phyloP scores from a whole-genome alignment of 2,888 invertebrate genomes.

The Caenorhabditis sulstoni region DNA sequence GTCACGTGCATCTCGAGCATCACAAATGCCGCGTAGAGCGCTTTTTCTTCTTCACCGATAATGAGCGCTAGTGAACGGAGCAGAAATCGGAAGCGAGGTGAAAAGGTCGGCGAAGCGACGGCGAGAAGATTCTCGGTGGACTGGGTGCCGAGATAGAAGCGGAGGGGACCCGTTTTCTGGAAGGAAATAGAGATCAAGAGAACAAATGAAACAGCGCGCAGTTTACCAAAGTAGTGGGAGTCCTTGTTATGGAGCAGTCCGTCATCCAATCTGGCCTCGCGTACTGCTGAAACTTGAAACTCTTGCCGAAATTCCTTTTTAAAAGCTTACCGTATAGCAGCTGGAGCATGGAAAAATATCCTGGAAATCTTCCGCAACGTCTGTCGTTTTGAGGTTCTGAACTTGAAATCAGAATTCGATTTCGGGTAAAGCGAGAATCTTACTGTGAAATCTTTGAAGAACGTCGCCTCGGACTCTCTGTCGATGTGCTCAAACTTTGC shows the following conservation, averaged over 20 bases:
- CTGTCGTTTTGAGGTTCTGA: constrained; percentile 28
- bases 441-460: constrained; percentile 43
- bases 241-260: constrained; percentile 13
- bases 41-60: constrained; percentile 45
- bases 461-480: constrained; percentile 24
- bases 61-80: constrained; percentile 22
- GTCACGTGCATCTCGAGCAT: constrained; percentile 52
- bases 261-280: constrained; percentile 38
- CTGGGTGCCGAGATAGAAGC: constrained; percentile 23
- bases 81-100: constrained; percentile 33
- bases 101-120: constrained; percentile 33
- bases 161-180: constrained; percentile 18
- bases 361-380: background rate
- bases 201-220: too few relatives aligned
- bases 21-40: constrained; percentile 46
- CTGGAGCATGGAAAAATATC: constrained; percentile 28
- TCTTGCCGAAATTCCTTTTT: background rate
- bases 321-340: constrained; percentile 11
- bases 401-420: background rate
- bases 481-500: constrained; percentile 12
- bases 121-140: constrained; percentile 10
- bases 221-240: background rate
- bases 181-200: background rate
- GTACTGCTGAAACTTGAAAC: constrained; percentile 19
- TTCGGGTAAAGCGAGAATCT: background rate